phyloP scores from a whole-genome alignment of 2,797 vertebrate genomes.

The Trachops cirrhosus region DNA sequence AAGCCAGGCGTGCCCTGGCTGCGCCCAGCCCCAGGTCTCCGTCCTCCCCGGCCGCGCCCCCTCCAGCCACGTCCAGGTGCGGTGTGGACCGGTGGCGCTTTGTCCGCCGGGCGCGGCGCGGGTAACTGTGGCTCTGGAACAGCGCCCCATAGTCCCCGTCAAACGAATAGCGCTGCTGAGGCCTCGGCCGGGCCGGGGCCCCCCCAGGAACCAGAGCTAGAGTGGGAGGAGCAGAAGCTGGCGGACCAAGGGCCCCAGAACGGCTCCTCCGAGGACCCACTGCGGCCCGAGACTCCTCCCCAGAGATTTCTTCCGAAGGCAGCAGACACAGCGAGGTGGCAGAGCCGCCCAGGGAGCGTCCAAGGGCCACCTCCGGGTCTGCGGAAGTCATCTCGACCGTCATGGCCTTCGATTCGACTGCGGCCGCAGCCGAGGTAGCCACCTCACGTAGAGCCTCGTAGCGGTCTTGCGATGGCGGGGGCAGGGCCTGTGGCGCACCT shows the following conservation, averaged over 20 bases:
- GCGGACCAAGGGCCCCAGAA: conserved; percentile 68
- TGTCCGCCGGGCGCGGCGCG: conserved; percentile 91
- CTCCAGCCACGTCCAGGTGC: conserved; percentile 89
- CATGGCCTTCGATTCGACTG: conserved; percentile 87
- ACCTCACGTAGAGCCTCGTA: conserved; percentile 81
- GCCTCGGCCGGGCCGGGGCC: conserved; percentile 84
- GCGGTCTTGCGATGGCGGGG: conserved; percentile 82
- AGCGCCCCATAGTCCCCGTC: conserved; percentile 90
- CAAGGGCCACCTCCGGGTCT: conserved; percentile 42
- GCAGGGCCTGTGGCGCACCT: conserved; percentile 68
- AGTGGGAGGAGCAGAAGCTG: conserved; percentile 54
- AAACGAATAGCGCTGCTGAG: conserved; percentile 92
- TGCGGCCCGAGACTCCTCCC: conserved; percentile 66
- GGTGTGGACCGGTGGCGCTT: conserved; percentile 94
- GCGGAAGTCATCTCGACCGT: background rate
- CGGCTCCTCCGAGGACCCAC: conserved; percentile 69
- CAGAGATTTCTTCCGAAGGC: conserved; percentile 87
- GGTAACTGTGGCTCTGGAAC: conserved; percentile 98
- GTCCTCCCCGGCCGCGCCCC: conserved; percentile 84
- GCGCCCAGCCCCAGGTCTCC: conserved; percentile 81
- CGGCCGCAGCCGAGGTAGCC: conserved; percentile 66
- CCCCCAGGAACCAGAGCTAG: conserved; percentile 70
- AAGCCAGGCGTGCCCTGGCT: conserved; percentile 87
- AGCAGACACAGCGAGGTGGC: conserved; percentile 93
- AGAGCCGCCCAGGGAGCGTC: conserved; percentile 83